A percentile compares a stretch with the other conserved stretches of the same genome.
Evolutionary conservation across 2,113 vertebrate species (phyloP).

Genomic region (Phoenicopterus ruber): DNA sequence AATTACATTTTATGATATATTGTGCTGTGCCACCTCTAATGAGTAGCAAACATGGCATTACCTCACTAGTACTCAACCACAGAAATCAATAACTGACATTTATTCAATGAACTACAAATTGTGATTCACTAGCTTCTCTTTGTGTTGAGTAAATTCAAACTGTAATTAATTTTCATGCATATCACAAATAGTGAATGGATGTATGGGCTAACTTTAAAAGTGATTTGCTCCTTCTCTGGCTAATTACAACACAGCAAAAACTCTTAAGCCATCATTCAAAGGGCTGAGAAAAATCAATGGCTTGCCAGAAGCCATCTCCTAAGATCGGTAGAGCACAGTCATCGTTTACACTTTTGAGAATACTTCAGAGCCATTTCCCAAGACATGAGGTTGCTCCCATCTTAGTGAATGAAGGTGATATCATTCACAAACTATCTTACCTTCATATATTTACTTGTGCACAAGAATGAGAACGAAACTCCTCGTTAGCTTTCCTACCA

Average conservation of each 20-base stretch:
- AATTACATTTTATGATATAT: constrained; percentile 65
- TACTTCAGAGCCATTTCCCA: not conserved
- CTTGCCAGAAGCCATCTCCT: not conserved
- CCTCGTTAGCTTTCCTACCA: not conserved
- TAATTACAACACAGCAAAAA: constrained; percentile 68
- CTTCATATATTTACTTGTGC: not conserved
- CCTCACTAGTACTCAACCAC: constrained; percentile 55
- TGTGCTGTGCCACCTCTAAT: constrained; percentile 39
- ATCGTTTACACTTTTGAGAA: not conserved
- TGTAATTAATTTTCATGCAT: constrained; percentile 67
- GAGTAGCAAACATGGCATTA: constrained; percentile 62
- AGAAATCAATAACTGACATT: constrained; percentile 72
- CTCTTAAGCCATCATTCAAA: constrained; percentile 8
- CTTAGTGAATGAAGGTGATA: not conserved
- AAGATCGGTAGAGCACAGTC: not conserved
- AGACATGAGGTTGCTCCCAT: not conserved
- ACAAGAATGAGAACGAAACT: not conserved
- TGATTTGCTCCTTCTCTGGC: constrained; percentile 53
- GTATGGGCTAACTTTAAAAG: constrained; percentile 58
- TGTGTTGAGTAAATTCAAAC: constrained; percentile 69
- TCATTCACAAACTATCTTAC: not conserved
- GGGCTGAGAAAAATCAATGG: constrained; percentile 41
- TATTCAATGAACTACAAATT: constrained; percentile 74
- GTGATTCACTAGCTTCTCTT: constrained; percentile 69
- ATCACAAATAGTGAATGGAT: constrained; percentile 5